Evolutionary conservation across 2,888 invertebrate genomes (phyloP).

Genomic region (Neoitamus cyanurus): DNA sequence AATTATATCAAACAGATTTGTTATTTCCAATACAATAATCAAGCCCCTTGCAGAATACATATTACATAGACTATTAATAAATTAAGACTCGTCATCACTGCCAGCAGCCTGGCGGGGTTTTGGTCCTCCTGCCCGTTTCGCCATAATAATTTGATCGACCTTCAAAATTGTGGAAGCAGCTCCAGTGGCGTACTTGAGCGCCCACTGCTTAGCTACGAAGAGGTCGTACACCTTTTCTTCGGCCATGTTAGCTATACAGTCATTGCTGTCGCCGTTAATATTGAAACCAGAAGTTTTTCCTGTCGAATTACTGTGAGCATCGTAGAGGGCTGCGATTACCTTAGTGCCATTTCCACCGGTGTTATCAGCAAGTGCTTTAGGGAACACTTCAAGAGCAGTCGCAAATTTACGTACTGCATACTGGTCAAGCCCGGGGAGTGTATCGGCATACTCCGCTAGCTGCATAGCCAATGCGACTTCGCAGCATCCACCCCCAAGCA

Average conservation of each 20-base stretch:
- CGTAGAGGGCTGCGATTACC: constrained; percentile 87
- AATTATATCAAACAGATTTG: background rate
- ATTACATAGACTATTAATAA: background rate
- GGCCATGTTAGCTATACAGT: constrained; percentile 77
- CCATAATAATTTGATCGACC: constrained; percentile 98
- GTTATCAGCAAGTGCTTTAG: constrained; percentile 94
- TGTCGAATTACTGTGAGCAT: constrained; percentile 81
- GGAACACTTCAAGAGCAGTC: constrained; percentile 87
- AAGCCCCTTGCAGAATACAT: background rate
- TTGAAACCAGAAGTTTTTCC: constrained; percentile 87
- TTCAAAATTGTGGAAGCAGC: constrained; percentile 92
- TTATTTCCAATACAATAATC: background rate
- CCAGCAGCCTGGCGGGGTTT: constrained; percentile 77
- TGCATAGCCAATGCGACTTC: constrained; percentile 94
- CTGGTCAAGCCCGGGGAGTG: constrained; percentile 93
- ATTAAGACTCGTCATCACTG: constrained; percentile 80
- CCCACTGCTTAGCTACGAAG: constrained; percentile 90
- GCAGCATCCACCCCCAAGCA: constrained; percentile 95
- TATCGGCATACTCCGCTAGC: constrained; percentile 88
- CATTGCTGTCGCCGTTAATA: constrained; percentile 81
- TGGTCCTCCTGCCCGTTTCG: constrained; percentile 95
- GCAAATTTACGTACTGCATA: constrained; percentile 97
- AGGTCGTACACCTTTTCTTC: constrained; percentile 85
- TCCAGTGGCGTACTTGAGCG: constrained; percentile 92
- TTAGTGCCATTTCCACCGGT: constrained; percentile 90